Percentiles rank a stretch among this genome's conserved stretches.
These are phyloP conservation scores for Sinotaia quadrata DNA, from an alignment of 2,888 invertebrate species.

Conservation along the genomic window DNA sequence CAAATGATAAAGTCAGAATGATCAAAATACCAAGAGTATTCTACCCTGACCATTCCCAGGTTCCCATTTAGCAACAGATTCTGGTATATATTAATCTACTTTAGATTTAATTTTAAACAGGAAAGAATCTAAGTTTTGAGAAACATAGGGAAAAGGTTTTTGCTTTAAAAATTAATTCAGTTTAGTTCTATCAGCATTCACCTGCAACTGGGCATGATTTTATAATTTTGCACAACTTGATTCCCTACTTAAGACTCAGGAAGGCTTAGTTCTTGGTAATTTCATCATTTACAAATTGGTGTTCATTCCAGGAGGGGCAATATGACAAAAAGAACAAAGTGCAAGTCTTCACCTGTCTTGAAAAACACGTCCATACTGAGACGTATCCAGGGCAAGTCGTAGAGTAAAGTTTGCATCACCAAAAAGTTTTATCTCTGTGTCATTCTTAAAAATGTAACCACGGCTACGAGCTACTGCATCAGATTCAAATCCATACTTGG, in stretches of 20 bases:
- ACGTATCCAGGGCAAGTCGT: constrained; percentile 69
- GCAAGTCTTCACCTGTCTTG: constrained; percentile 67
- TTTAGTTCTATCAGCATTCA: too few relatives aligned
- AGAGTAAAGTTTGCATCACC: constrained; percentile 58
- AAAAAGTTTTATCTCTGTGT: constrained; percentile 69
- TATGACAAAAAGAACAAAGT: neutral
- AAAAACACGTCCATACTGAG: constrained; percentile 70
- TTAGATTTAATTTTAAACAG: too few relatives aligned
- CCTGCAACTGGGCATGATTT: too few relatives aligned
- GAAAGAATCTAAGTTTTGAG: too few relatives aligned
- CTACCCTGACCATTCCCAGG: too few relatives aligned
- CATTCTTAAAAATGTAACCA: constrained; percentile 67
- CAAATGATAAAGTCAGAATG: too few relatives aligned
- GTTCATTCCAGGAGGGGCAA: neutral
- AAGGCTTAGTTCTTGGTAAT: neutral
- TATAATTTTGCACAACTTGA: too few relatives aligned
- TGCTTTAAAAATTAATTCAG: too few relatives aligned
- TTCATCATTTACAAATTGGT: neutral
- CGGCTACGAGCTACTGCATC: constrained; percentile 49
- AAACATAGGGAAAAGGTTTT: too few relatives aligned
- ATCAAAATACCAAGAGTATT: too few relatives aligned
- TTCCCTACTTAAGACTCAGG: neutral
- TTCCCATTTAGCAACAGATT: too few relatives aligned
- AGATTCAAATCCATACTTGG: constrained; percentile 52
- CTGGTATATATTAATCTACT: too few relatives aligned